Evolutionary conservation across 2,797 vertebrate species (phyloP), one percentile per base, ranked within the genome.

Genomic region (Rhinatrema bivittatum): DNA sequence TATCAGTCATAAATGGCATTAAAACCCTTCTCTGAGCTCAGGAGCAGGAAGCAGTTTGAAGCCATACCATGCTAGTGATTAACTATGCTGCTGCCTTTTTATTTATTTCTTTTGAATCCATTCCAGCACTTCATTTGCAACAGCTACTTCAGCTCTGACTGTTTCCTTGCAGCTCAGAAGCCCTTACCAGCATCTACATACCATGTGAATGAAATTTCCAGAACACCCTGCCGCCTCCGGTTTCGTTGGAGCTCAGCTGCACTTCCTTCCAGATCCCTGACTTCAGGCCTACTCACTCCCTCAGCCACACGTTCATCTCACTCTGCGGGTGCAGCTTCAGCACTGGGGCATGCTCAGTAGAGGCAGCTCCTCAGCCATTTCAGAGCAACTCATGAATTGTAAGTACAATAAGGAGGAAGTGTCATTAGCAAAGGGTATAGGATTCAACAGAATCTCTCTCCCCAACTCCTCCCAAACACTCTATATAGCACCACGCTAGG

Each of bases 341-440:
- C 50, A 46, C 34, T 16, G 60, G 73, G 76, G 79, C 78, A 79
- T 78, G 75, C 79, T 77, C 76, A 76, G 76, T 73, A 13, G 54
- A n/a, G 59, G 52, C 70, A 50, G 46, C 44, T 61, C 60, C 63
- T 62, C 74, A 68, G 72, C 76, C 79, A 84, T 86, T 80, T 75
- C 73, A 60, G 60, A 68, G 70, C 65, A 21, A 31, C 70, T 71
- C 62, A 71, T 66, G 67, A 69, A 62, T 74, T 63, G 63, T 59
- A 72, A 72, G 68, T 62, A 63, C 44, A 66, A 19, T n/a, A 27
- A 38, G 18, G 39, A 75, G 76, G 70, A 74, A 76, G 73, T 62
- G 67, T 66, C 68, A 72, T 65, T 58, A 64, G 53, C 34, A 42
- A 41, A 29, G 49, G 27, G 55, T 47, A 27, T 33, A 14, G 53